Evolutionary conservation across 2,888 invertebrate genomes (phyloP).

Genomic region (Serrognathus titanus): DNA sequence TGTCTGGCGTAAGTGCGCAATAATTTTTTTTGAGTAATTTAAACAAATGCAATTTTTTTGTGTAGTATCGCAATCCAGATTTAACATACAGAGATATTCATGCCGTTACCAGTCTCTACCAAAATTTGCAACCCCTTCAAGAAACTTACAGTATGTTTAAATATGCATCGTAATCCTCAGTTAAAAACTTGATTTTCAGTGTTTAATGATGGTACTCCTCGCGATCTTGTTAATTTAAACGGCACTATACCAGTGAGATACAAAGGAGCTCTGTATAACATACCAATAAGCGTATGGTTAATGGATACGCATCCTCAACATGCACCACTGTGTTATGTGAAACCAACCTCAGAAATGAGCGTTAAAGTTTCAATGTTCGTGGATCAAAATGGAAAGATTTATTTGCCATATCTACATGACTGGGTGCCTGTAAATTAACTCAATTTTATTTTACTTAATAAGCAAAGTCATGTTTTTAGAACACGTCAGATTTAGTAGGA

Average conservation of each 20-base stretch:
- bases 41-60: slow-evolving; percentile 23
- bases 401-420: slow-evolving; percentile 90
- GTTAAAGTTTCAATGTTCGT: slow-evolving; percentile 94
- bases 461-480: slow-evolving; percentile 46
- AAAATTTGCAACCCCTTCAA: slow-evolving; percentile 60
- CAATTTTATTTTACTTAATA: neutral
- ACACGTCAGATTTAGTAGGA: slow-evolving; percentile 79
- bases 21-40: neutral
- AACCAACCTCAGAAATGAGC: slow-evolving; percentile 91
- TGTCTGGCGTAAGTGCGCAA: slow-evolving; percentile 49
- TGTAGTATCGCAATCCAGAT: slow-evolving; percentile 69
- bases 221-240: slow-evolving; percentile 77
- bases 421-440: slow-evolving; percentile 69
- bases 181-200: slow-evolving; percentile 51
- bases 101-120: slow-evolving; percentile 62
- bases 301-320: slow-evolving; percentile 97
- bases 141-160: slow-evolving; percentile 66
- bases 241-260: slow-evolving; percentile 93
- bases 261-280: slow-evolving; percentile 87
- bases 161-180: neutral
- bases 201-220: slow-evolving; percentile 82
- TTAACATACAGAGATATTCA: slow-evolving; percentile 65
- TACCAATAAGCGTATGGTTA: slow-evolving; percentile 94
- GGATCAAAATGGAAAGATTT: slow-evolving; percentile 92
- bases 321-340: slow-evolving; percentile 92